A percentile compares a stretch with the other conserved stretches of the same genome.
These are phyloP conservation scores for Acanthornis magna DNA, from an alignment of 2,797 vertebrate genomes.

Conservation along the genomic window DNA sequence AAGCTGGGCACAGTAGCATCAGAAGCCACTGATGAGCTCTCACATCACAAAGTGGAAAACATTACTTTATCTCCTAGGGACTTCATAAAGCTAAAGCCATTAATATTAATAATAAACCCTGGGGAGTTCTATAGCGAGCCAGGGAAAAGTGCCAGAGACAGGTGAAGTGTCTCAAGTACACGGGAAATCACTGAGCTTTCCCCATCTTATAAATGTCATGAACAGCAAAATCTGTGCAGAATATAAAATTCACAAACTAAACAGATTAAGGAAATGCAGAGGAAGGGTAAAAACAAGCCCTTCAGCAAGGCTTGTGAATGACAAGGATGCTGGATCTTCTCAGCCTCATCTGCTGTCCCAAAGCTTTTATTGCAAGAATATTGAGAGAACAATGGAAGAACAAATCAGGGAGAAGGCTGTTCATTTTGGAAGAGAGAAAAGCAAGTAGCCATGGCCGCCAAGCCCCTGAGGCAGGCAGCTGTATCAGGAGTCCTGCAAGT, in stretches of 20 bases:
- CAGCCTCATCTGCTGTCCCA: neutral
- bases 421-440: neutral
- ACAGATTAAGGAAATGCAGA: neutral
- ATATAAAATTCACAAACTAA: neutral
- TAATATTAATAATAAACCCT: neutral
- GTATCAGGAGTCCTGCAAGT: neutral
- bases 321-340: neutral
- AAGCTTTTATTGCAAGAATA: neutral
- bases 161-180: neutral
- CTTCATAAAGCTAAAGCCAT: neutral
- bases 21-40: neutral
- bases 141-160: neutral
- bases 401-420: accelerated
- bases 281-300: neutral
- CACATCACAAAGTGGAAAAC: neutral
- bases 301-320: neutral
- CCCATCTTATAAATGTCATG: neutral
- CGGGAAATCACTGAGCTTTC: neutral
- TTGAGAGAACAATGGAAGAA: neutral
- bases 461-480: neutral
- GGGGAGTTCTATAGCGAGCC: neutral
- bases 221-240: neutral
- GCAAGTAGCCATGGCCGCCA: neutral
- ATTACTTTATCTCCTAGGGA: neutral
- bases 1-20: neutral